Evolutionary conservation across 2,797 vertebrate species (phyloP).

Genomic region (Rhabdophis nuchalis): DNA sequence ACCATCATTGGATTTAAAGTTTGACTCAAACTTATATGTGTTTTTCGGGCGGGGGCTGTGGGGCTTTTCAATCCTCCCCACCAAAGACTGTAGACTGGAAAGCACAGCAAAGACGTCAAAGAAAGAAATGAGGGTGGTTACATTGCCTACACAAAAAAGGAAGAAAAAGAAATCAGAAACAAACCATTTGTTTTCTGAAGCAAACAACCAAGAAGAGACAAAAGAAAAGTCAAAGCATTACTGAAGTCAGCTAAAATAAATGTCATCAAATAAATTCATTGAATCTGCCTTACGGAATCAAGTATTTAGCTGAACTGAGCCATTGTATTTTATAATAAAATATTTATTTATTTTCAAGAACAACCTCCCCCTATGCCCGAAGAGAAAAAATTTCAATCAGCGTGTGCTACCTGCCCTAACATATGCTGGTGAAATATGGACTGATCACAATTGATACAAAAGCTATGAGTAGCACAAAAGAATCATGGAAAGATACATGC

Average conservation of each 20-base stretch:
- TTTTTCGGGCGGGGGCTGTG: not conserved
- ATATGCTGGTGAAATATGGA: not conserved
- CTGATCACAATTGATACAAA: not conserved
- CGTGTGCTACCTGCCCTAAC: not conserved
- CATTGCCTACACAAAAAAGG: slow-evolving; percentile 5
- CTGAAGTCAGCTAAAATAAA: not conserved
- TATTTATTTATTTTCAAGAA: not conserved
- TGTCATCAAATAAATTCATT: not conserved
- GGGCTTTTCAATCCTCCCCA: slow-evolving; percentile 14
- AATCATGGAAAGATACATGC: not conserved
- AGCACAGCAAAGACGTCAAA: slow-evolving; percentile 8
- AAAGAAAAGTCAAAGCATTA: slow-evolving; percentile 2
- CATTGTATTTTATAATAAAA: not conserved
- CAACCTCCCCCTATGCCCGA: not conserved
- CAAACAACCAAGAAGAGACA: not conserved
- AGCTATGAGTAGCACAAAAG: not conserved
- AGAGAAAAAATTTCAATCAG: not conserved
- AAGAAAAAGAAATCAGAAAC: not conserved
- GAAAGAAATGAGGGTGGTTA: slow-evolving; percentile 36
- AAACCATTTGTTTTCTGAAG: not conserved
- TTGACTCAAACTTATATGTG: slow-evolving; percentile 24
- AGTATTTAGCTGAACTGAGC: not conserved
- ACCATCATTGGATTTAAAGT: slow-evolving; percentile 20
- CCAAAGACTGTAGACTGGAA: not conserved
- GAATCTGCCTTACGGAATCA: not conserved